phyloP scores from a whole-genome alignment of 2,797 vertebrate species.

The Chlorospingus flavigularis region DNA sequence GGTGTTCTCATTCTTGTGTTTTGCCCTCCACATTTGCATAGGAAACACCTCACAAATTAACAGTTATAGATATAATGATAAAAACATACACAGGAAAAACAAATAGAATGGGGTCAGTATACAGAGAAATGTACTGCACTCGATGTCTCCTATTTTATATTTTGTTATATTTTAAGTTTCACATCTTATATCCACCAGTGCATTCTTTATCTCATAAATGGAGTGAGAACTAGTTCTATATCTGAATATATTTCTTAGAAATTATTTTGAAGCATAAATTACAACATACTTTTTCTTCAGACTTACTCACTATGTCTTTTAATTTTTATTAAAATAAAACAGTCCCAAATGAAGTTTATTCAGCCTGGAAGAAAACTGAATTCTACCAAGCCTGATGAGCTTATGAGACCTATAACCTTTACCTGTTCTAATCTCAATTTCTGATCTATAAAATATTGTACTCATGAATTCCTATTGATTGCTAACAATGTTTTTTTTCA shows the following conservation, averaged over 20 bases:
- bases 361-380: background rate
- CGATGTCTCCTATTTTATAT: background rate
- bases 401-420: background rate
- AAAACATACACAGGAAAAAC: background rate
- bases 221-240: background rate
- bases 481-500: background rate
- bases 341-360: background rate
- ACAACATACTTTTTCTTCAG: background rate
- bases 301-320: background rate
- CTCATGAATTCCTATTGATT: background rate
- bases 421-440: background rate
- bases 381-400: background rate
- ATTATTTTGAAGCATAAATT: background rate
- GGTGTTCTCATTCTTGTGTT: background rate
- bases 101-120: background rate
- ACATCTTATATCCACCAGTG: background rate
- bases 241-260: background rate
- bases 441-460: background rate
- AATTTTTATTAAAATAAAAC: background rate
- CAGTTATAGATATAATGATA: background rate
- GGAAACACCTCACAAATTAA: background rate
- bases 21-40: background rate
- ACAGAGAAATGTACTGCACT: background rate
- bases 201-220: background rate
- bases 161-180: background rate